Conservation (phyloP, 1,140 invertebrate genomes). For the Sycophila sp. region DNA sequence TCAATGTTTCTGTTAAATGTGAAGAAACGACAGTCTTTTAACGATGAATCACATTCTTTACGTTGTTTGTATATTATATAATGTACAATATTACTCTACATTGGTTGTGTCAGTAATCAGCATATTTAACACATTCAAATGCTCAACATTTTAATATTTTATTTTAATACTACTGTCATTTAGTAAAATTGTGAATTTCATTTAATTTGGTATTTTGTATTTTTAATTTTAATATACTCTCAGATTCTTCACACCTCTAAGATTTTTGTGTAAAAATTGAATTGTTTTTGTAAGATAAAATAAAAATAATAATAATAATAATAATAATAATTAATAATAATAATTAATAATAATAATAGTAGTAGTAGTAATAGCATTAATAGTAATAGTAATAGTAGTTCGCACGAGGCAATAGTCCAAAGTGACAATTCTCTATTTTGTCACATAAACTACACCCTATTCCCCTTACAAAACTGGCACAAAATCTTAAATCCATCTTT, state of each 20-base stretch:
- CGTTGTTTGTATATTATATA: no score
- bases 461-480: slow-evolving; percentile 42
- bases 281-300: slow-evolving; percentile 62
- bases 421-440: slow-evolving; percentile 49
- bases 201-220: no score
- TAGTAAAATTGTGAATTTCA: no score
- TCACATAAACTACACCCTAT: slow-evolving; percentile 49
- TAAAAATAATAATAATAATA: slow-evolving; percentile 53
- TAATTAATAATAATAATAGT: slow-evolving; percentile 34
- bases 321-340: slow-evolving; percentile 51
- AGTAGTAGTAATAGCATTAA: slow-evolving; percentile 41
- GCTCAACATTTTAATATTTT: no score
- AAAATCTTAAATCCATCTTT: slow-evolving; percentile 8
- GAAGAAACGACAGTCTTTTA: no score
- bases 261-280: slow-evolving; percentile 63
- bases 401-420: slow-evolving; percentile 62
- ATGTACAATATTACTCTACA: no score
- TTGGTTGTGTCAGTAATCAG: no score
- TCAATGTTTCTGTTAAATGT: no score
- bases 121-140: no score
- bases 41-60: no score
- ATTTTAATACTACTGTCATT: no score
- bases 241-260: slow-evolving; percentile 54
- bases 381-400: slow-evolving; percentile 57
- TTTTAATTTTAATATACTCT: no score